Conservation (phyloP, 2,888 invertebrate species). For the Catocala fraxini region DNA sequence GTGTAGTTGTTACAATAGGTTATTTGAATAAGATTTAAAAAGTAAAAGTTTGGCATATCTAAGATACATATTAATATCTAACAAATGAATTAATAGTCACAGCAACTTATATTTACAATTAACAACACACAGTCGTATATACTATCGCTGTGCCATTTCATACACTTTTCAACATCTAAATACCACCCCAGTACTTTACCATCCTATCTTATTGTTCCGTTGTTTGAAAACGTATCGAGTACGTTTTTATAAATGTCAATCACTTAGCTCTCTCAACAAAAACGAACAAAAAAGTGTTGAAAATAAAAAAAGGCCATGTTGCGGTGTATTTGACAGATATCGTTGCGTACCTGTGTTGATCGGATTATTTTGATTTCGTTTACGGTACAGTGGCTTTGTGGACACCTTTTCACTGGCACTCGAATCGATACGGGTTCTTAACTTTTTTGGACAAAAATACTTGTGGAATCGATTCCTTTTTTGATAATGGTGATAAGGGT, state of each 20-base stretch:
- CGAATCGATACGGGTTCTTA: slow-evolving; percentile 5
- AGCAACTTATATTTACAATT: no score
- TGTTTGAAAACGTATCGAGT: neutral
- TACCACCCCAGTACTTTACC: no score
- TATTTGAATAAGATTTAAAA: no score
- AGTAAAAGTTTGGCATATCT: no score
- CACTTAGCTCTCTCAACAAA: slow-evolving; percentile 36
- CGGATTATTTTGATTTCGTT: slow-evolving; percentile 34
- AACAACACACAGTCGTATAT: no score
- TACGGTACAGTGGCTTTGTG: slow-evolving; percentile 32
- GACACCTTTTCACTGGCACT: slow-evolving; percentile 20
- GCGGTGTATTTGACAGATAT: slow-evolving; percentile 38
- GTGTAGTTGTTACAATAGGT: no score
- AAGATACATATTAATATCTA: no score
- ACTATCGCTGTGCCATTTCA: no score
- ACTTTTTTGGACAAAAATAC: neutral
- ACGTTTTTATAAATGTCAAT: slow-evolving; percentile 10
- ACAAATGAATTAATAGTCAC: no score
- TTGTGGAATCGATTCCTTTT: neutral
- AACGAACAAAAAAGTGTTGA: slow-evolving; percentile 34
- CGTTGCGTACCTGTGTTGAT: slow-evolving; percentile 42
- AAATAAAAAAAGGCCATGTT: slow-evolving; percentile 19
- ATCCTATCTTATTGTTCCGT: neutral
- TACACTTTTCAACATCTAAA: no score
- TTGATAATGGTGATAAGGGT: no score